Base-by-base conservation (phyloP, 1,140 invertebrate species). In the Pogonognathellus flavescens region DNA sequence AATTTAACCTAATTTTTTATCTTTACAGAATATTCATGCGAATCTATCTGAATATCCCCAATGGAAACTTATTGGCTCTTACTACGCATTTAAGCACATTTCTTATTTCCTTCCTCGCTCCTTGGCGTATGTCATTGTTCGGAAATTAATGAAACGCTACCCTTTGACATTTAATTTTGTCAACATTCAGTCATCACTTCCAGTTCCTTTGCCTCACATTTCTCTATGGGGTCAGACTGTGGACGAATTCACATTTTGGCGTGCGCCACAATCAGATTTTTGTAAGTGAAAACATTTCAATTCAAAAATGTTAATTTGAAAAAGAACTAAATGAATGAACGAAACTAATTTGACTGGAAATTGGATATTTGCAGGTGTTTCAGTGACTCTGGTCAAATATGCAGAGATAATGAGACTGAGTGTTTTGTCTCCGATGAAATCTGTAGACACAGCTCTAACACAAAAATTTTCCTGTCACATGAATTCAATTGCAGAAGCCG, bases 361-460 rank as follows among this genome's bases (percentile, higher is more conserved):
- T 81, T 81, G 4, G 22, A 20, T 25, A 14, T 25, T 81, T 81
- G 8, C 80, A 81, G 80, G 80, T 57, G 53, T 81, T 18, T 81
- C 50, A 16, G 50, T 53, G 3, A 81, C 80, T 20, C 14, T 81
- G 50, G 80, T 81, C 11, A 55, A 59, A 18, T 81, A 81, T 20
- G 50, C 49, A 11, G 53, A 52, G 4, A 81, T 18, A 13, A 53
- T 81, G 3, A 25, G 50, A 25, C 80, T 81, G 3, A 20, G 50
- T 1, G 52, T 81, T 22, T 55, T 81, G 80, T 81, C 80, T 9
- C 80, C 80, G 11, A 59, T 81, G 80, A 81, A 57, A 81, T 53
- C 52, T n/a, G 31, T 81, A 5, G 80, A 81, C 13, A 55, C 80
- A 16, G 50, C 55, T 25, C 11, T 81, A 25, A 81, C 80, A 0